Conservation (phyloP, 2,797 vertebrate genomes). For the Tolypeutes matacus region DNA sequence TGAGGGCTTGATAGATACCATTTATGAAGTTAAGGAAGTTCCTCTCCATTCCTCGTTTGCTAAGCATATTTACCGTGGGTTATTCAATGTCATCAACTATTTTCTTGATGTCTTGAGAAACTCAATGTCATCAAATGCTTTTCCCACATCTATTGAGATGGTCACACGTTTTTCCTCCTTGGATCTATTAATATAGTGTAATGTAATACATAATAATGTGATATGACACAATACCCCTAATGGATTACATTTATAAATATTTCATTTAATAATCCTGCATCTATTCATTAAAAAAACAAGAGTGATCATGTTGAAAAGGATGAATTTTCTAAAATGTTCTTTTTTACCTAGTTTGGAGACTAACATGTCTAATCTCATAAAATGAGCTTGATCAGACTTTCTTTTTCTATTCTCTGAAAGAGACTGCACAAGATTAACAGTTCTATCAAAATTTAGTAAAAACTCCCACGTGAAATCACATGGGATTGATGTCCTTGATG, state of each 20-base stretch:
- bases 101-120: slow-evolving; percentile 12
- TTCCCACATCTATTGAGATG: background rate
- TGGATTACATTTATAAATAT: slow-evolving; percentile 32
- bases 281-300: slow-evolving; percentile 28
- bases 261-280: slow-evolving; percentile 46
- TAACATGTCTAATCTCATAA: slow-evolving; percentile 36
- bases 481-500: background rate
- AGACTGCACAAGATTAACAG: background rate
- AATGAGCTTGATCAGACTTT: background rate
- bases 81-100: slow-evolving; percentile 36
- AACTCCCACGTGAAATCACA: background rate
- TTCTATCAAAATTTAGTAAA: slow-evolving; percentile 12
- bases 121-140: slow-evolving; percentile 44
- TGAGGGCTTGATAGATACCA: background rate
- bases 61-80: slow-evolving; percentile 26
- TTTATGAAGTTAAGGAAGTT: slow-evolving; percentile 20
- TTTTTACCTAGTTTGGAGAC: background rate
- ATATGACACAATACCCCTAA: background rate
- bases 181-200: background rate
- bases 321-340: background rate
- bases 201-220: background rate
- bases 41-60: slow-evolving; percentile 53
- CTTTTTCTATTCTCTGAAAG: slow-evolving; percentile 49
- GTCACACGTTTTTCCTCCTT: background rate
- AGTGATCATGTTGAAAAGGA: background rate